Conservation (phyloP, 2,113 vertebrate species). For the Lamprotornis superbus region DNA sequence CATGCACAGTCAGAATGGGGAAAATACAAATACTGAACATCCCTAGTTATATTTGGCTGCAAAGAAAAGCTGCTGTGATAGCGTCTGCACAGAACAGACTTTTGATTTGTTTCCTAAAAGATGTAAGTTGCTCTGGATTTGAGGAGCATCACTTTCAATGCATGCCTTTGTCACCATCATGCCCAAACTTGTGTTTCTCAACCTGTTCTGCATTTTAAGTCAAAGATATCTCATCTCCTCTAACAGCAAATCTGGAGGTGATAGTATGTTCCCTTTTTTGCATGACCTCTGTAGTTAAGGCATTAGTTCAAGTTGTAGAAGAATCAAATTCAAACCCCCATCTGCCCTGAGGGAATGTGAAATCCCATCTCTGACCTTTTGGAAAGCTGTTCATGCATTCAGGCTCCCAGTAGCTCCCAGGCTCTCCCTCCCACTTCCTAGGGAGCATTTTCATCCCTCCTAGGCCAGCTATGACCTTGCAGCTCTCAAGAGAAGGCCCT, state of each 20-base stretch:
- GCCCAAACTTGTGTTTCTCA: background rate
- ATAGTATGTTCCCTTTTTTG: background rate
- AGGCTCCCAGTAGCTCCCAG: background rate
- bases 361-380: background rate
- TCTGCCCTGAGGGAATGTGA: background rate
- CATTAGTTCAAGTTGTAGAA: background rate
- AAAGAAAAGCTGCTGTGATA: background rate
- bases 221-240: background rate
- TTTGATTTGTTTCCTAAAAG: background rate
- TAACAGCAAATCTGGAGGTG: background rate
- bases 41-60: background rate
- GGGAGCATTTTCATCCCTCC: background rate
- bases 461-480: rapidly evolving
- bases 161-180: background rate
- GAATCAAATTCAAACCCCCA: background rate
- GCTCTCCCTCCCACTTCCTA: background rate
- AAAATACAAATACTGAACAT: background rate
- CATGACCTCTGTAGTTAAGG: background rate
- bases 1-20: background rate
- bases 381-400: background rate
- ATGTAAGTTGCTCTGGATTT: background rate
- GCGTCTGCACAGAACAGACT: background rate
- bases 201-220: background rate
- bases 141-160: background rate
- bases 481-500: background rate